Conservation (phyloP, 2,888 invertebrate genomes). For the Dicyrtomina minuta region DNA sequence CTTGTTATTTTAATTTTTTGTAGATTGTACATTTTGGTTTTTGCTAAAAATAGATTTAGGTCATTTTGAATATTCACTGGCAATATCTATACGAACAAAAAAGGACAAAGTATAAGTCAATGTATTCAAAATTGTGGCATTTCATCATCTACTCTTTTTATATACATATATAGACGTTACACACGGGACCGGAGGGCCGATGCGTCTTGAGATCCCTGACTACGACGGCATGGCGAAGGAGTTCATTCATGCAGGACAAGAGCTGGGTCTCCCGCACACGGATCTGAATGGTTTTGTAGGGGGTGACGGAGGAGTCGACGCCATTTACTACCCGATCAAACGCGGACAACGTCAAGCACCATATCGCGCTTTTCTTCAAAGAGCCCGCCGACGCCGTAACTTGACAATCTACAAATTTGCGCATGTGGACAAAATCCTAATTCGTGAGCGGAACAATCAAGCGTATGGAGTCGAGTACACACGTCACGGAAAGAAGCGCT, state of each 20-base stretch:
- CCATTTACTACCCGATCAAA: background rate
- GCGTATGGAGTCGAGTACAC: background rate
- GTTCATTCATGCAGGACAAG: background rate
- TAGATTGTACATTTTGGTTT: too few relatives aligned
- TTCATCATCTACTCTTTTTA: too few relatives aligned
- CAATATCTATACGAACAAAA: too few relatives aligned
- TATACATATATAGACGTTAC: too few relatives aligned
- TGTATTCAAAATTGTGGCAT: too few relatives aligned
- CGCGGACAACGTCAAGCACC: background rate
- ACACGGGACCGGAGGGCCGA: background rate
- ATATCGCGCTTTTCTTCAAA: background rate
- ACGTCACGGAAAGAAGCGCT: background rate
- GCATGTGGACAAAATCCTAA: conserved; percentile 1
- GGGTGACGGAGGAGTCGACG: background rate
- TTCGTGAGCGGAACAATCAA: background rate
- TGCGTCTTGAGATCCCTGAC: background rate
- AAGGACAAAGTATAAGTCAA: too few relatives aligned
- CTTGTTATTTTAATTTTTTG: too few relatives aligned
- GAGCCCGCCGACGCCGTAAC: background rate
- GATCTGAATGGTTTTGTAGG: background rate
- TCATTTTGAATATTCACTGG: too few relatives aligned
- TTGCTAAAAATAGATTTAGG: too few relatives aligned
- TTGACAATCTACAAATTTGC: conserved; percentile 4
- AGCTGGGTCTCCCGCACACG: background rate
- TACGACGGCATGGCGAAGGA: background rate